Percentiles rank a stretch among this genome's conserved stretches.
Evolutionary conservation across 30 jellyfish, hydroid and myxozoan species (phyloP).

Genomic region (Sanderia malayensis): DNA sequence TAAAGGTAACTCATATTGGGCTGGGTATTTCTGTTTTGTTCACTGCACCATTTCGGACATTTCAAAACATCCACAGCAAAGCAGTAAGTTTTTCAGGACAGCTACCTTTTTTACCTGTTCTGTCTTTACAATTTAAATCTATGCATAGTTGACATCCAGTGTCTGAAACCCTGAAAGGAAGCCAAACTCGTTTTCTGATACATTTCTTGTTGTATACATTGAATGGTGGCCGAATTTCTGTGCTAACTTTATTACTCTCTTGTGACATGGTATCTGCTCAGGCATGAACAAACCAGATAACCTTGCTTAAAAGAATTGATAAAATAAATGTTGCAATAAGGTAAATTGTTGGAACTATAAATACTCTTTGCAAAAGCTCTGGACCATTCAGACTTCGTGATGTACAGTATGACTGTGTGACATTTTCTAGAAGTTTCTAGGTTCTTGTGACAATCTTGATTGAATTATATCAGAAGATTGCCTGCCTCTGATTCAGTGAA

Average conservation of each 20-base stretch:
- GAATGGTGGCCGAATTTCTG: neutral
- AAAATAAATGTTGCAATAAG: too few relatives aligned
- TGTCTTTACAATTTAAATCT: too few relatives aligned
- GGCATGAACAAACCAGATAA: too few relatives aligned
- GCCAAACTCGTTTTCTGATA: neutral
- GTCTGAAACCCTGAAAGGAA: neutral
- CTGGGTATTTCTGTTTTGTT: constrained; percentile 48
- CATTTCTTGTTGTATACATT: neutral
- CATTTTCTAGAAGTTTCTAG: neutral
- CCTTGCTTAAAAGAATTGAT: too few relatives aligned
- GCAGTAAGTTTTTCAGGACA: constrained; percentile 45
- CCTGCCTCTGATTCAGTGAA: neutral
- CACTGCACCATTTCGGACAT: constrained; percentile 49
- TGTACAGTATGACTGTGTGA: too few relatives aligned
- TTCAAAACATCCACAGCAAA: constrained; percentile 49
- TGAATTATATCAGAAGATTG: too few relatives aligned
- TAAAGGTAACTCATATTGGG: constrained; percentile 8
- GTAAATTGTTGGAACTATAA: too few relatives aligned
- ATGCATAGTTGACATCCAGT: neutral
- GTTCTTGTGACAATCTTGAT: neutral
- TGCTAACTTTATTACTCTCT: too few relatives aligned
- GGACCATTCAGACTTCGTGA: too few relatives aligned
- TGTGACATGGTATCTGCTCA: too few relatives aligned
- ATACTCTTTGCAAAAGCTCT: too few relatives aligned
- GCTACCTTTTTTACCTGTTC: neutral